Evolutionary conservation across 2,113 vertebrate species (phyloP).

Genomic region (Diglossa brunneiventris): DNA sequence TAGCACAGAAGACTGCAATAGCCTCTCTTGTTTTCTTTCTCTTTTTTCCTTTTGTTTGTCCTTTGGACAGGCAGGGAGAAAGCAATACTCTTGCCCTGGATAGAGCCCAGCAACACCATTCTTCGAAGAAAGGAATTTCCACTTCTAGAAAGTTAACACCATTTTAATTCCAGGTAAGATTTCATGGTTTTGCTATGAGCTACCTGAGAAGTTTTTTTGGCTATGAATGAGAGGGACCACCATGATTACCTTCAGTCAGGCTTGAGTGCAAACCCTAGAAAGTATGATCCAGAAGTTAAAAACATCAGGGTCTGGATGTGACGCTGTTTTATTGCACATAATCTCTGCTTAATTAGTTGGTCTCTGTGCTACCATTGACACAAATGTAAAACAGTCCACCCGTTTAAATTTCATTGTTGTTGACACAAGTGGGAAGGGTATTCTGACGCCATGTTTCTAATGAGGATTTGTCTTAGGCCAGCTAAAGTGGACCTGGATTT

Average conservation of each 20-base stretch:
- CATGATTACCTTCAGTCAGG: neutral
- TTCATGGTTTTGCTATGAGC: constrained; percentile 6
- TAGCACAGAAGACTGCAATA: neutral
- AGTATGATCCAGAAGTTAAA: constrained; percentile 27
- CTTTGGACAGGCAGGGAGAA: neutral
- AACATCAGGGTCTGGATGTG: constrained; percentile 1
- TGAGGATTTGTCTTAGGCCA: constrained; percentile 34
- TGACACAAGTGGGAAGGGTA: constrained; percentile 28
- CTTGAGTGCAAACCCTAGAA: neutral
- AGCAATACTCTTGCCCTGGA: neutral
- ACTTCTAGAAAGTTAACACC: constrained; percentile 21
- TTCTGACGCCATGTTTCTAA: neutral
- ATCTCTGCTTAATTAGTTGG: constrained; percentile 45
- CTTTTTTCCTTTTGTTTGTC: neutral
- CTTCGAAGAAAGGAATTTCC: neutral
- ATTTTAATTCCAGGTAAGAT: constrained; percentile 45
- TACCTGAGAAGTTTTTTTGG: neutral
- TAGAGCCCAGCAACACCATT: neutral
- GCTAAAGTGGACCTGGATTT: constrained; percentile 21
- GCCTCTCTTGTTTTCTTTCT: neutral
- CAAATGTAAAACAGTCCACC: neutral
- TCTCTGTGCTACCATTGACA: constrained; percentile 30
- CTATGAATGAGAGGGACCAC: neutral
- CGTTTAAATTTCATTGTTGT: constrained; percentile 1
- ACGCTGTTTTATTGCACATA: neutral